Evolutionary conservation across 2,888 invertebrate species (phyloP).

Genomic region (Melinaea marsaeus): DNA sequence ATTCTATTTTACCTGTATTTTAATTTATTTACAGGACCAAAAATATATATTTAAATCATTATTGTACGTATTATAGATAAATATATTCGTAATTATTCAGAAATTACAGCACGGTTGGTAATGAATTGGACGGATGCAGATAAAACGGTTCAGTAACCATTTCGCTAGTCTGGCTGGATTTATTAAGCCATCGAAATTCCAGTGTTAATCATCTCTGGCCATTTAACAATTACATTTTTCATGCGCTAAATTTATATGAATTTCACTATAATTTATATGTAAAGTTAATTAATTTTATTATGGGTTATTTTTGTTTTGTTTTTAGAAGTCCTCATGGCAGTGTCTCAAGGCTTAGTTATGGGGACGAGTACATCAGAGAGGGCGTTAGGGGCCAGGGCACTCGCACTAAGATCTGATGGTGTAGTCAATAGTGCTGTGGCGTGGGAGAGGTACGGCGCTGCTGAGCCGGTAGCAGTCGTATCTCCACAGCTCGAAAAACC

Average conservation of each 20-base stretch:
- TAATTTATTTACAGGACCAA: too few relatives aligned
- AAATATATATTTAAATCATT: background rate
- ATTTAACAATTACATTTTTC: background rate
- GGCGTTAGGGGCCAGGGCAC: slow-evolving; percentile 77
- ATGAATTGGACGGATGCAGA: background rate
- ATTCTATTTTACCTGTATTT: too few relatives aligned
- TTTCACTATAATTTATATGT: background rate
- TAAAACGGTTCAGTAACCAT: slow-evolving; percentile 5
- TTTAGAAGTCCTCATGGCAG: slow-evolving; percentile 84
- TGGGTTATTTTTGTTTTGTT: slow-evolving; percentile 8
- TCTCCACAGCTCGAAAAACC: slow-evolving; percentile 79
- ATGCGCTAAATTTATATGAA: background rate
- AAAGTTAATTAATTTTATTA: slow-evolving; percentile 2
- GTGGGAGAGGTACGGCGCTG: slow-evolving; percentile 63
- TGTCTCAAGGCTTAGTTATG: slow-evolving; percentile 84
- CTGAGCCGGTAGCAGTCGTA: slow-evolving; percentile 64
- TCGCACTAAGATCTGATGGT: slow-evolving; percentile 58
- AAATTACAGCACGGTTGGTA: background rate
- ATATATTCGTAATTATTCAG: background rate
- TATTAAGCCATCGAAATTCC: background rate
- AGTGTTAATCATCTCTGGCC: background rate
- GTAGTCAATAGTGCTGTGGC: slow-evolving; percentile 63
- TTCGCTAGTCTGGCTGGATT: background rate
- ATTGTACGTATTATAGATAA: background rate
- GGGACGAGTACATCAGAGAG: slow-evolving; percentile 59